A percentile compares a stretch with the other conserved stretches of the same genome.
These are phyloP conservation scores for Metalampra italica DNA, from an alignment of 2,888 invertebrate genomes.

Conservation along the genomic window DNA sequence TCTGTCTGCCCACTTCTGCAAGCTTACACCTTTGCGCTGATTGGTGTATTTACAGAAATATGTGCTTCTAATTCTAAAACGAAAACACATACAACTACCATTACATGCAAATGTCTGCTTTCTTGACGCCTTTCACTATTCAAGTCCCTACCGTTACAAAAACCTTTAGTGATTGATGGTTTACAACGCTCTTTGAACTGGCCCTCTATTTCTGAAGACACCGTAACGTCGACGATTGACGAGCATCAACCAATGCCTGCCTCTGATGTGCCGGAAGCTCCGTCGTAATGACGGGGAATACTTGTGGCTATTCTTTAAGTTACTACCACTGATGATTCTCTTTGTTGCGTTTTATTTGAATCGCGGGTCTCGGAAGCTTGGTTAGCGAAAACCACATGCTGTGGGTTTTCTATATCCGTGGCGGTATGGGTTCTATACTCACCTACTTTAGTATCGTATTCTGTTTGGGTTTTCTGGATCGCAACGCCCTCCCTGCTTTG, in stretches of 20 bases:
- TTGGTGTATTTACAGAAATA: too few species aligned
- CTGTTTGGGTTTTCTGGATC: too few species aligned
- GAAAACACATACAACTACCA: too few species aligned
- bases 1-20: too few species aligned
- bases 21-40: too few species aligned
- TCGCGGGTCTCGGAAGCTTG: not conserved
- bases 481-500: too few species aligned
- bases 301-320: not conserved
- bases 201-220: constrained; percentile 8
- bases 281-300: not conserved
- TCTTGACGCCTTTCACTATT: not conserved
- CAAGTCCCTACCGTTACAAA: not conserved
- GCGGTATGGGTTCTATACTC: too few species aligned
- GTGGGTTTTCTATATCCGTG: not conserved
- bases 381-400: not conserved
- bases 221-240: constrained; percentile 5
- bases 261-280: not conserved
- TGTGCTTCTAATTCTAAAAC: too few species aligned
- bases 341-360: not conserved
- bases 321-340: not conserved
- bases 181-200: not conserved
- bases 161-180: constrained; percentile 6
- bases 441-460: too few species aligned
- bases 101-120: too few species aligned
- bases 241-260: constrained; percentile 6